Percentiles rank a stretch among this genome's conserved stretches.
Evolutionary conservation across 2,113 vertebrate genomes (phyloP).

Genomic region (Chaetodon auriga): DNA sequence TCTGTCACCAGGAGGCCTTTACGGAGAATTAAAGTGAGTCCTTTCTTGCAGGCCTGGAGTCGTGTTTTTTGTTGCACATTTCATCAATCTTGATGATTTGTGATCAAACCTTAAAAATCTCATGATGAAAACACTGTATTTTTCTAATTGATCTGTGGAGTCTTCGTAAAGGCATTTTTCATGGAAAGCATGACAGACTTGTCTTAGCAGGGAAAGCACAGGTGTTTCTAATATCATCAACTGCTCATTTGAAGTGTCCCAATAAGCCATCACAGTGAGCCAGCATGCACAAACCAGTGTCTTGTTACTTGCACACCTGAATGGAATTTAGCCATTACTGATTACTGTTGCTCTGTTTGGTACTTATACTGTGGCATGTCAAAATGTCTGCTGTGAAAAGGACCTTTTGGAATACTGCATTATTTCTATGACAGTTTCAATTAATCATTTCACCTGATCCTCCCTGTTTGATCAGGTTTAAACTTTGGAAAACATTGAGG

Average conservation of each 20-base stretch:
- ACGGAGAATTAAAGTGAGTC: constrained; percentile 1
- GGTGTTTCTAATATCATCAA: constrained; percentile 18
- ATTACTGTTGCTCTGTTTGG: not conserved
- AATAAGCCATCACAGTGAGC: not conserved
- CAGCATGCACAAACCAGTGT: not conserved
- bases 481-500: not conserved
- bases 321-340: constrained; percentile 15
- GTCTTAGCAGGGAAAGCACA: not conserved
- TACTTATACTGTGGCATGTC: not conserved
- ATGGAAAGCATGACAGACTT: constrained; percentile 2
- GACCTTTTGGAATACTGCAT: not conserved
- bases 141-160: not conserved
- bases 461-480: constrained; percentile 21
- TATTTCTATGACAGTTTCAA: not conserved
- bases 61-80: not conserved
- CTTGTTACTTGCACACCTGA: constrained; percentile 6
- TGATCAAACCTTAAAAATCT: not conserved
- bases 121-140: not conserved
- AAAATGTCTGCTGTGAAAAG: not conserved
- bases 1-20: constrained; percentile 19
- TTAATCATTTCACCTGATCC: not conserved
- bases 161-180: not conserved
- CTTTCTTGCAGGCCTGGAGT: not conserved
- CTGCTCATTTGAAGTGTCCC: constrained; percentile 27
- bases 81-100: not conserved